These are phyloP conservation scores for Cyclophora punctaria DNA, from an alignment of 2,888 invertebrate species.

Conservation along the genomic window DNA sequence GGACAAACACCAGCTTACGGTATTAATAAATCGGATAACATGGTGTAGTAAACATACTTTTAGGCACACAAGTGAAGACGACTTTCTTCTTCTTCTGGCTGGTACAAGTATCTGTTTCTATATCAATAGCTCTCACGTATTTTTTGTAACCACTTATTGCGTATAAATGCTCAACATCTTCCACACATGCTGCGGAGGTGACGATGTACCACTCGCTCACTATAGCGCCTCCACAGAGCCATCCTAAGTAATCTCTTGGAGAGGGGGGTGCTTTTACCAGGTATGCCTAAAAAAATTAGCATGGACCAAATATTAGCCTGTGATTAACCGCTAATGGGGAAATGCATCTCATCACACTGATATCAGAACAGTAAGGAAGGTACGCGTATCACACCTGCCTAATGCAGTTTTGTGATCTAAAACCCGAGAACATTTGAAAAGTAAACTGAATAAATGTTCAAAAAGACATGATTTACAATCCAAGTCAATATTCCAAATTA, in stretches of 20 bases:
- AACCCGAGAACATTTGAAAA: not conserved
- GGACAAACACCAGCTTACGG: too few relatives aligned
- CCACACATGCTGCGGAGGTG: constrained; percentile 22
- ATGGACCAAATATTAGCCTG: not conserved
- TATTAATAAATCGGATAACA: too few relatives aligned
- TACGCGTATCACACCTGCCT: not conserved
- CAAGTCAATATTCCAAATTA: not conserved
- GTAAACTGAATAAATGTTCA: not conserved
- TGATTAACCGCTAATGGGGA: not conserved
- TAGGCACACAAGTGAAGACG: constrained; percentile 24
- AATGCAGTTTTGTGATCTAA: too few relatives aligned
- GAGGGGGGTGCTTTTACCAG: constrained; percentile 5
- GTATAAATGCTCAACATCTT: constrained; percentile 17
- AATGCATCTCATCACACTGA: too few relatives aligned
- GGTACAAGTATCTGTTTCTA: constrained; percentile 19
- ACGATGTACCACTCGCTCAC: constrained; percentile 3
- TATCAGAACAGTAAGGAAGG: not conserved
- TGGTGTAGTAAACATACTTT: constrained; percentile 13
- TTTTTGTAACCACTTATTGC: constrained; percentile 26
- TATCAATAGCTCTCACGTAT: constrained; percentile 13
- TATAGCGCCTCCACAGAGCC: constrained; percentile 9
- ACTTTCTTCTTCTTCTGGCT: constrained; percentile 18
- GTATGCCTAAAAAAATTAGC: constrained; percentile 7
- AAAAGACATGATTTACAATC: not conserved
- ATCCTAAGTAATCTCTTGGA: not conserved